Conservation (phyloP, 2,797 vertebrate species). For the Australoheros facetus region DNA sequence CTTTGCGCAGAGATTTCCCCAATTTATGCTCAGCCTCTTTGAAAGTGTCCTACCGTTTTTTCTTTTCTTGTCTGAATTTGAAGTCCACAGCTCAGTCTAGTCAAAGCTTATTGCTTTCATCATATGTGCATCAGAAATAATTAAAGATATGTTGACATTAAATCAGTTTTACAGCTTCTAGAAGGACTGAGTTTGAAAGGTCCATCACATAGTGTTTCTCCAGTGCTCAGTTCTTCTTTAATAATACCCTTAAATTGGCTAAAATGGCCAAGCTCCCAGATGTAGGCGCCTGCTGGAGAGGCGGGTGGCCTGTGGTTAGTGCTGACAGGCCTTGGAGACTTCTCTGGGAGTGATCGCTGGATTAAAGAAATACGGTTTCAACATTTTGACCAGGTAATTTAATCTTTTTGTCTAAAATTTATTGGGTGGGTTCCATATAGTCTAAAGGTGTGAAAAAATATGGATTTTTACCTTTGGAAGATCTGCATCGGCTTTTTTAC, state of each 20-base stretch:
- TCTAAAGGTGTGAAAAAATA: neutral
- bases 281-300: slow-evolving; percentile 62
- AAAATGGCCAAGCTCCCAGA: slow-evolving; percentile 59
- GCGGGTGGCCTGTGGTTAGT: slow-evolving; percentile 68
- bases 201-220: slow-evolving; percentile 21
- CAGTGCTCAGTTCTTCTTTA: slow-evolving; percentile 45
- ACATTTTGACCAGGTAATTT: slow-evolving; percentile 43
- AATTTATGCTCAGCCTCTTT: slow-evolving; percentile 1
- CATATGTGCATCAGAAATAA: neutral
- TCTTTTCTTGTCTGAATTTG: neutral
- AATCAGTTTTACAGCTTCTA: neutral
- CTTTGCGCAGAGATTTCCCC: slow-evolving; percentile 27
- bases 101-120: neutral
- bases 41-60: neutral
- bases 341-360: slow-evolving; percentile 51
- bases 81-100: neutral
- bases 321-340: slow-evolving; percentile 51
- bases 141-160: neutral
- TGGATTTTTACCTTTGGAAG: neutral
- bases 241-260: slow-evolving; percentile 56
- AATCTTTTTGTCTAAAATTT: slow-evolving; percentile 21
- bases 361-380: slow-evolving; percentile 61
- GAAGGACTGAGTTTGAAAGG: slow-evolving; percentile 20
- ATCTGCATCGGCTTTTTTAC: neutral
- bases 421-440: slow-evolving; percentile 25